These are phyloP conservation scores for Caenorhabditis afra DNA, from an alignment of 2,888 invertebrate genomes.

Conservation along the genomic window DNA sequence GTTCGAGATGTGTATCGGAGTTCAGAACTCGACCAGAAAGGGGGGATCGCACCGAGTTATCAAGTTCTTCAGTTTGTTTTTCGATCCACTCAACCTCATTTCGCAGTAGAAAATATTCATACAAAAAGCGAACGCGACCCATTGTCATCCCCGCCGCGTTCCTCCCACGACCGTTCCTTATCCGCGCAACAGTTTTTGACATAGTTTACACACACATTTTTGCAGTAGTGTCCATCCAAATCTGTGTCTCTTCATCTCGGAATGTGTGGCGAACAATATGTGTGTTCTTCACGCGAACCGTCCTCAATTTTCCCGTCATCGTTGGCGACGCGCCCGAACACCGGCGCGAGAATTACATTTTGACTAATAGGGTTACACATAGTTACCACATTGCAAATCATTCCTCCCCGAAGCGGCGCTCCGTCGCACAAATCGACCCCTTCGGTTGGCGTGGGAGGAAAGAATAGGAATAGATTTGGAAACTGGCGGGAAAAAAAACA, in stretches of 20 bases:
- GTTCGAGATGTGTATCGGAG: conserved; percentile 8
- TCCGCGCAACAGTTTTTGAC: conserved; percentile 56
- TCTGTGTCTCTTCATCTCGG: conserved; percentile 28
- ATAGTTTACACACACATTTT: conserved; percentile 53
- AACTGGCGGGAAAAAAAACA: neutral
- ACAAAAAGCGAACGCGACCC: conserved; percentile 6
- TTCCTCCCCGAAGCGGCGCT: conserved; percentile 40
- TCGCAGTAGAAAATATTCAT: conserved; percentile 12
- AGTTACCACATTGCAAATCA: conserved; percentile 43
- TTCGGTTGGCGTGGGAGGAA: neutral
- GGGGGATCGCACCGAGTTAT: conserved; percentile 23
- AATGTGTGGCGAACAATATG: conserved; percentile 37
- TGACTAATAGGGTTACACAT: conserved; percentile 58
- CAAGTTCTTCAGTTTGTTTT: conserved; percentile 45
- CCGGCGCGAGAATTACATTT: conserved; percentile 51
- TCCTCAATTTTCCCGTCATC: conserved; percentile 47
- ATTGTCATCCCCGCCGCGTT: neutral
- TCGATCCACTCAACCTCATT: conserved; percentile 35
- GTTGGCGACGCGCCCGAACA: conserved; percentile 30
- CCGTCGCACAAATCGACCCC: conserved; percentile 5
- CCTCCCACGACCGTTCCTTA: conserved; percentile 18
- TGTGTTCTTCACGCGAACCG: conserved; percentile 37
- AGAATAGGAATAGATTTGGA: neutral
- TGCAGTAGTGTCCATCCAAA: conserved; percentile 13
- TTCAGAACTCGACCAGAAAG: conserved; percentile 13